A percentile compares a stretch with the other conserved stretches of the same genome.
phyloP scores from a whole-genome alignment of 2,888 invertebrate genomes.

The Allolobophora icterica region DNA sequence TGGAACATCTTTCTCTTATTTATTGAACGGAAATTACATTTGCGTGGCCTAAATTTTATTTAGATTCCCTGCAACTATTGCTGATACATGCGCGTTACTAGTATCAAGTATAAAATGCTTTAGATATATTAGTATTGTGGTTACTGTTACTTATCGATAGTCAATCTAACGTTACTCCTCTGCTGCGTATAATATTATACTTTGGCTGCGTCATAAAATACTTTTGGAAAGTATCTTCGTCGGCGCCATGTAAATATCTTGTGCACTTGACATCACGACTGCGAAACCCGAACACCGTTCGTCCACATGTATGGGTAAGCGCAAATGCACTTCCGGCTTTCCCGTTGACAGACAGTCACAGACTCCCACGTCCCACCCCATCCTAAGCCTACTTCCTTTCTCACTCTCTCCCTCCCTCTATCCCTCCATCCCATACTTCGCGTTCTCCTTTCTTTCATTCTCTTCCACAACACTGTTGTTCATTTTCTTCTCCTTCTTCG shows the following conservation, averaged over 20 bases:
- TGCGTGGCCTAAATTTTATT: background rate
- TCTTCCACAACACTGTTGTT: too few species aligned
- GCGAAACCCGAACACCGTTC: background rate
- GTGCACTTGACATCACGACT: background rate
- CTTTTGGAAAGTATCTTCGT: background rate
- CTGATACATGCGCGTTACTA: background rate
- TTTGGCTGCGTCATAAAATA: background rate
- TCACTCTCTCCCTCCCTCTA: background rate
- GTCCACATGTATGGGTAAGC: background rate
- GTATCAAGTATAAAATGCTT: background rate
- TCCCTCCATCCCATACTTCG: too few species aligned
- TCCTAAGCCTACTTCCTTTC: background rate
- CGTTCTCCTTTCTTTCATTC: too few species aligned
- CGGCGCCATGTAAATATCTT: background rate
- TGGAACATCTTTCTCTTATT: background rate
- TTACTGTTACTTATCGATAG: background rate
- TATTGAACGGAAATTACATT: background rate
- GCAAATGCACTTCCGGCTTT: constrained; percentile 8
- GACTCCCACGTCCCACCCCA: background rate
- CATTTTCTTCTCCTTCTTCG: too few species aligned
- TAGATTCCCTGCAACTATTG: background rate
- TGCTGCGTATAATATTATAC: background rate
- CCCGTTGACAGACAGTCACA: background rate
- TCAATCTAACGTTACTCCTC: background rate
- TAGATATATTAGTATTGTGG: background rate